Evolutionary conservation across 2,888 invertebrate species (phyloP), one percentile per base, ranked within the genome.

Genomic region (Caenorhabditis afra): DNA sequence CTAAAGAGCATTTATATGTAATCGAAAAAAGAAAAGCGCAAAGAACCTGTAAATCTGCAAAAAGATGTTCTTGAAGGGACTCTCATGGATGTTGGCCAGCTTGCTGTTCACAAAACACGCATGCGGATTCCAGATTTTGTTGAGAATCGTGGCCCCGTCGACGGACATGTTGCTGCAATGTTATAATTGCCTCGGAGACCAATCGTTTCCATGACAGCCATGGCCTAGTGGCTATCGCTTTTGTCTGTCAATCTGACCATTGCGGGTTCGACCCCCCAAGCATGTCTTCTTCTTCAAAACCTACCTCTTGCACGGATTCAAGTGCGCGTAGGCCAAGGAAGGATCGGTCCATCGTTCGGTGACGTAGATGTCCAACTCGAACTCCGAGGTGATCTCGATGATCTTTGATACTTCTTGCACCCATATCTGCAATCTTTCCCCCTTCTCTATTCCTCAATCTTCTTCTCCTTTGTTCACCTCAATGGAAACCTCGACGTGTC

Each of bases 351-450:
- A 90, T 64, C 87, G 71, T 66, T 90, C 90, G 11, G 90, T 90
- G 20, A 90, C 89, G 67, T 90, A 90, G 45, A 90, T 87, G 75
- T 90, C 90, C 79, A 90, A 61, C 67, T 90, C 90, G 81, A 90
- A 90, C 74, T 90, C 90, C 29, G 88, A 88, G 1, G 88, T 88
- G 66, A 90, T 87, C 50, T 90, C 90, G 70, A 90, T 90, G 73
- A 90, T 90, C 71, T 89, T 89, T 35, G 90, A 90, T 16, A 90
- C 90, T 83, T 90, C 90, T 76, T 90, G 90, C 22, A 90, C 88
- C 90, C 90, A 90, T 20, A 86, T 90, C 90, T 86, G 88, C 29
- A 65, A 4, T 29, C 14, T 2, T 22, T 52, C 50, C 5, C 11
- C 4, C 2, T 12, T 22, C 14, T 11, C 12, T 16, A 2, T 50